A percentile compares a stretch with the other conserved stretches of the same genome.
Evolutionary conservation across 2,797 vertebrate species (phyloP).

Genomic region (Simalia tracyae): DNA sequence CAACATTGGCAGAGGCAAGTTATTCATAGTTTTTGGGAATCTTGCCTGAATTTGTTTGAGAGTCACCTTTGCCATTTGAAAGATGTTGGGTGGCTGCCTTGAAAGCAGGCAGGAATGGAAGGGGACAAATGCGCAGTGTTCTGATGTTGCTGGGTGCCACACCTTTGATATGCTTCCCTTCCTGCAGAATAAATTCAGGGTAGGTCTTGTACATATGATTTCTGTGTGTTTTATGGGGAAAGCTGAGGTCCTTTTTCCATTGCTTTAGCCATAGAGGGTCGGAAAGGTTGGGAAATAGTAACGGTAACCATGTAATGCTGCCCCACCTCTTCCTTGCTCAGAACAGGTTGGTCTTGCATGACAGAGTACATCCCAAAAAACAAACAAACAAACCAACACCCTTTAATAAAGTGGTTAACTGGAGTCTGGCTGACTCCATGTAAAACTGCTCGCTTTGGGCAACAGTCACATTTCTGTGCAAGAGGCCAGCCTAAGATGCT

Average conservation of each 20-base stretch:
- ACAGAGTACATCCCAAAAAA: constrained; percentile 26
- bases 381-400: constrained; percentile 5
- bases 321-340: constrained; percentile 61
- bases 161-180: constrained; percentile 10
- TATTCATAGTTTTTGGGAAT: not conserved
- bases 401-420: not conserved
- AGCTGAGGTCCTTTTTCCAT: constrained; percentile 67
- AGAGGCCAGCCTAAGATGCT: not conserved
- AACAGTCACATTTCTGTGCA: not conserved
- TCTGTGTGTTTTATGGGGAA: constrained; percentile 41
- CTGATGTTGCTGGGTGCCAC: constrained; percentile 22
- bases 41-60: not conserved
- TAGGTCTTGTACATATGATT: constrained; percentile 44
- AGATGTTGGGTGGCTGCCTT: accelerated
- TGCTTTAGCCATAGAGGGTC: constrained; percentile 26
- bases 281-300: constrained; percentile 65
- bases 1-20: accelerated
- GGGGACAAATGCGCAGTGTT: constrained; percentile 5
- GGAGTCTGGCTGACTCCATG: not conserved
- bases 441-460: not conserved
- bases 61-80: not conserved
- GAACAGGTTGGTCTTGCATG: constrained; percentile 52
- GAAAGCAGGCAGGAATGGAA: constrained; percentile 6
- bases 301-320: constrained; percentile 52
- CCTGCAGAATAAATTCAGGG: constrained; percentile 48